Evolutionary conservation across 2,113 vertebrate genomes (phyloP).

Genomic region (Pantherophis guttatus): DNA sequence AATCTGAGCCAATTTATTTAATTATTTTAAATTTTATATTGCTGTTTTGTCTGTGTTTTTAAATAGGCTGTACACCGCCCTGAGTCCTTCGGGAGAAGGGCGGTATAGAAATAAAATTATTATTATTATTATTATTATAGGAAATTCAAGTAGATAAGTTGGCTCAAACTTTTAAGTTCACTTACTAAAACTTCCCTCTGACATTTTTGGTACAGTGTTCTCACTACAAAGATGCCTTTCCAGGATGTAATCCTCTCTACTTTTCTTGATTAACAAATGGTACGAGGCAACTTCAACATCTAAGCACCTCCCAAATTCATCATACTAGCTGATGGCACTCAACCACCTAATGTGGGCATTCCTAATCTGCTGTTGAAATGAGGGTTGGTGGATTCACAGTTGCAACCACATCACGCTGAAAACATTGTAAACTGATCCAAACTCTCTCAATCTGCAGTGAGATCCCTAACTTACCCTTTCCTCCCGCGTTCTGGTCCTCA

Average conservation of each 20-base stretch:
- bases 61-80: too few relatives aligned
- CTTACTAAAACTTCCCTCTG: background rate
- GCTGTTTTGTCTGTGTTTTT: too few relatives aligned
- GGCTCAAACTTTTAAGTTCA: background rate
- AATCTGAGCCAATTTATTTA: too few relatives aligned
- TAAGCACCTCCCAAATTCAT: background rate
- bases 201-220: background rate
- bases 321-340: background rate
- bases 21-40: too few relatives aligned
- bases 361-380: background rate
- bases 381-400: background rate
- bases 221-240: background rate
- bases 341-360: background rate
- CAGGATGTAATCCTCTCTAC: background rate
- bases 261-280: background rate
- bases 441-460: background rate
- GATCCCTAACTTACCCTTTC: slow-evolving; percentile 75
- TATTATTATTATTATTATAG: too few relatives aligned
- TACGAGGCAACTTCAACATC: background rate
- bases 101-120: too few relatives aligned
- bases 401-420: background rate
- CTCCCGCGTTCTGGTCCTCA: slow-evolving; percentile 85
- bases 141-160: background rate
- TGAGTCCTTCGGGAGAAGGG: too few relatives aligned
- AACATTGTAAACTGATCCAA: background rate